phyloP scores from a whole-genome alignment of 1,140 invertebrate genomes.

The Drosophila carrolli region DNA sequence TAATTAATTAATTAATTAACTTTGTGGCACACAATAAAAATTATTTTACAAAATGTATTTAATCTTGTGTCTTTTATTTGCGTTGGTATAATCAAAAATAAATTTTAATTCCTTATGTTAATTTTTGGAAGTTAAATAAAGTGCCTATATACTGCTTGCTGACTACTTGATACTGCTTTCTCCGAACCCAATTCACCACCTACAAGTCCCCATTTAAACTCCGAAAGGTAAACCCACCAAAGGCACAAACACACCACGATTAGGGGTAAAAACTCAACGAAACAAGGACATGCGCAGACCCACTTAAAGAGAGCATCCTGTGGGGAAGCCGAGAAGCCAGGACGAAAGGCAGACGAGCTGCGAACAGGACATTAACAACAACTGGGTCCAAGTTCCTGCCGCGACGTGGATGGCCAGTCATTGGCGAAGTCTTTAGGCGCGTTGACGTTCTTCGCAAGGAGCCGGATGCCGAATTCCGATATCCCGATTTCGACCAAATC shows the following conservation, averaged over 20 bases:
- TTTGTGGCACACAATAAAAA: too few relatives aligned
- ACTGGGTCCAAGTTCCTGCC: constrained; percentile 49
- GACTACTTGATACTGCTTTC: not conserved
- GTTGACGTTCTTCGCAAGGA: constrained; percentile 56
- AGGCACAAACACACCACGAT: not conserved
- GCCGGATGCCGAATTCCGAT: constrained; percentile 24
- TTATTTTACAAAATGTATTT: too few relatives aligned
- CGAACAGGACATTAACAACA: constrained; percentile 31
- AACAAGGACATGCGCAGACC: constrained; percentile 46
- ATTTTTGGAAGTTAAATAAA: too few relatives aligned
- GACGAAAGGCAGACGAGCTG: constrained; percentile 9
- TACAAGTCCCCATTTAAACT: not conserved
- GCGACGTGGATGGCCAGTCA: constrained; percentile 53
- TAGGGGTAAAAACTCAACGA: constrained; percentile 41
- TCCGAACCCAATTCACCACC: constrained; percentile 5
- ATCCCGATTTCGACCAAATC: constrained; percentile 26
- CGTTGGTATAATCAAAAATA: too few relatives aligned
- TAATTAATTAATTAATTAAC: too few relatives aligned
- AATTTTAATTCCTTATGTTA: too few relatives aligned
- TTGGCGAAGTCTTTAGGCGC: constrained; percentile 71
- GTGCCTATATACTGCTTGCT: not conserved
- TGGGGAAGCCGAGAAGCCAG: constrained; percentile 17
- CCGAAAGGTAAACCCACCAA: constrained; percentile 1
- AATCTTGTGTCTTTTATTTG: too few relatives aligned
- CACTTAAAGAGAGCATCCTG: constrained; percentile 3